A percentile compares a stretch with the other conserved stretches of the same genome.
These are phyloP conservation scores for Caprella mutica DNA, from an alignment of 2,888 invertebrate genomes.

Conservation along the genomic window DNA sequence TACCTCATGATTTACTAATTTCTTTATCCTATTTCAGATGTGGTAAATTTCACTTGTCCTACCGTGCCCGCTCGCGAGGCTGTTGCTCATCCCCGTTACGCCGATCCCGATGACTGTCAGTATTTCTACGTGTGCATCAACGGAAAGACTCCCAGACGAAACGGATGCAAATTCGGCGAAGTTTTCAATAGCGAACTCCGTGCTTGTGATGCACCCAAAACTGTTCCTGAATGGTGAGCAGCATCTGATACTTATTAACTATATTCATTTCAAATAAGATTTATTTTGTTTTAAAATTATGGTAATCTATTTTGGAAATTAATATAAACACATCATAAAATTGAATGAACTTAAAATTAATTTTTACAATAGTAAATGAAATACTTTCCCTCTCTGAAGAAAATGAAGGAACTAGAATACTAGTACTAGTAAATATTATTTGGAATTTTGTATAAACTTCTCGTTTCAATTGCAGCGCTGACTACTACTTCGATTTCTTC, in stretches of 20 bases:
- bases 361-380: too few relatives aligned
- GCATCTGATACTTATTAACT: background rate
- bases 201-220: slow-evolving; percentile 73
- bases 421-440: background rate
- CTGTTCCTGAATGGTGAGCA: slow-evolving; percentile 74
- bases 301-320: too few relatives aligned
- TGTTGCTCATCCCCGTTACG: slow-evolving; percentile 62
- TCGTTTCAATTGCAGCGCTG: slow-evolving; percentile 24
- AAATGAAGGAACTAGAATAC: background rate
- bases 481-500: slow-evolving; percentile 34
- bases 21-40: slow-evolving; percentile 48
- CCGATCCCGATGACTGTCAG: slow-evolving; percentile 78
- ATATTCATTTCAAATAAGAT: background rate
- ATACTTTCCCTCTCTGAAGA: too few relatives aligned
- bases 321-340: too few relatives aligned
- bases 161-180: slow-evolving; percentile 77
- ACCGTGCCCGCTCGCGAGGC: slow-evolving; percentile 53
- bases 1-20: too few relatives aligned
- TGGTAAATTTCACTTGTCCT: slow-evolving; percentile 73
- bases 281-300: background rate
- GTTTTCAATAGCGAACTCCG: slow-evolving; percentile 71
- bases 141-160: slow-evolving; percentile 68
- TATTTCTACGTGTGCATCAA: slow-evolving; percentile 87
- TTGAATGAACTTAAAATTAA: too few relatives aligned
- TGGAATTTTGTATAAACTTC: background rate